Percentiles rank a stretch among this genome's conserved stretches.
phyloP scores from a whole-genome alignment of 2,113 vertebrate species.

The Acinonyx jubatus region DNA sequence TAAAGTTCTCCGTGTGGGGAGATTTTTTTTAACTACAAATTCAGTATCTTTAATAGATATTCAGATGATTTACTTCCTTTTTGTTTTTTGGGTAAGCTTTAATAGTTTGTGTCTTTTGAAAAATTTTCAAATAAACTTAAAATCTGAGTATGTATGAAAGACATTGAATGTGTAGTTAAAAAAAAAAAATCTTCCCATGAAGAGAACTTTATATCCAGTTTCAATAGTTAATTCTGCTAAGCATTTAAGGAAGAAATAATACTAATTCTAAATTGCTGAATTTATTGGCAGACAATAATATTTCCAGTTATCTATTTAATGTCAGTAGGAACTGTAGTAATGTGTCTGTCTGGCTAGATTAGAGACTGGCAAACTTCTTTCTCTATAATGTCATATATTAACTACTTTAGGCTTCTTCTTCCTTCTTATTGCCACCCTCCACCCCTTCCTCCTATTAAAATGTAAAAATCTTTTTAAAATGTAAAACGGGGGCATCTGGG shows the following conservation, averaged over 20 bases:
- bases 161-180: too few relatives aligned
- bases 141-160: neutral
- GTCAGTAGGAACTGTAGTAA: neutral
- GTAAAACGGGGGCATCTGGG: neutral
- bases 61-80: neutral
- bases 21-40: neutral
- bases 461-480: neutral
- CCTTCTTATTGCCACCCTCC: neutral
- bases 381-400: neutral
- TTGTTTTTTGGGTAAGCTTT: neutral
- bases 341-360: neutral
- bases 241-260: too few relatives aligned
- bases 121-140: neutral
- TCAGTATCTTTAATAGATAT: neutral
- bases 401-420: neutral
- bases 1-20: neutral
- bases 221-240: too few relatives aligned
- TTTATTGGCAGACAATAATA: neutral
- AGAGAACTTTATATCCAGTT: too few relatives aligned
- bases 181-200: too few relatives aligned
- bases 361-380: neutral
- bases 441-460: neutral
- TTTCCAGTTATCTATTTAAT: neutral
- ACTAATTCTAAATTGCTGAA: neutral
- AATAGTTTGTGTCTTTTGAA: neutral